Evolutionary conservation across 2,888 invertebrate genomes (phyloP), one percentile per base, ranked within the genome.

Genomic region (Macaria liturata): DNA sequence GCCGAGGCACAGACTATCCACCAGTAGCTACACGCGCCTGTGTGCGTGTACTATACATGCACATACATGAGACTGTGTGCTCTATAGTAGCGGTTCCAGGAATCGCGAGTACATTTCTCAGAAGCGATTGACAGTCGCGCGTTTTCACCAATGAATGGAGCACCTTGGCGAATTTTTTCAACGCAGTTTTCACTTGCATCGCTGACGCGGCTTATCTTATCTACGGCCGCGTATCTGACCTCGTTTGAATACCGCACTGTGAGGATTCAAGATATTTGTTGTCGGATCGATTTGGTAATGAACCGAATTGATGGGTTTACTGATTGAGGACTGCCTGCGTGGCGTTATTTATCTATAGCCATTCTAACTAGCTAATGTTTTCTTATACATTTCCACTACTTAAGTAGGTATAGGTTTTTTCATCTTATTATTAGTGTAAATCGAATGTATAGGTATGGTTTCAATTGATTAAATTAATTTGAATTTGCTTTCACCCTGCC

Each of bases 1-100:
- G 83, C 80, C 85, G 86, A 4, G 34, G 7, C 34, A 37, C 34
- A 37, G 34, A 37, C 7, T 37, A 37, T 37, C 20, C 20, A 20
- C 20, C 20, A 20, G 20, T 20, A 20, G 20, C 20, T 20, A 1
- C 34, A 37, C 34, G 3, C 7, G 34, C 7, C 5, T 37, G 69
- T 68, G 72, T 68, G 67, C 62, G 61, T 62, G 51, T 6, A 37
- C 5, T 76, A 66, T 70, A 73, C 67, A 74, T 84, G 20, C 20
- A 20, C 20, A 20, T 20, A 20, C 20, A 20, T 20, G 20, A 20
- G 20, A 20, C 1, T 20, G 87, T 86, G 88, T 81, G 88, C 82
- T 81, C 68, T 70, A 78, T 90, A 89, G 89, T 90, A 86, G 84
- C 84, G 83, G 80, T 91, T 91, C 91, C 88, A 85, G 86, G 91